Conservation (phyloP, 2,888 invertebrate genomes). For the Halictus quadricinctus region DNA sequence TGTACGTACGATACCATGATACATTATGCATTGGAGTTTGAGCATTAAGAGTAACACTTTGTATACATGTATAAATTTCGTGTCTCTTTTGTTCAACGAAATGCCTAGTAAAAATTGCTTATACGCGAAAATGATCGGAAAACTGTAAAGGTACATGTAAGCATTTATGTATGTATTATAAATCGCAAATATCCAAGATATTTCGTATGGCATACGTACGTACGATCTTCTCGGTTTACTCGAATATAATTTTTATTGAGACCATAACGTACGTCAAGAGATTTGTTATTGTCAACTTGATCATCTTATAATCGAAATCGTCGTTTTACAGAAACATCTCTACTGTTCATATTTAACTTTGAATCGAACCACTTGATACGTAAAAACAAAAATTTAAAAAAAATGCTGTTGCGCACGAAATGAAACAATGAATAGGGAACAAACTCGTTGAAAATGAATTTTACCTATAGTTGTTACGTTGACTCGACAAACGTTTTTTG, state of each 20-base stretch:
- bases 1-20: neutral
- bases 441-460: neutral
- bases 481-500: neutral
- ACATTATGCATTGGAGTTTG: neutral
- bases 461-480: neutral
- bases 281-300: constrained; percentile 1
- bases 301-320: neutral
- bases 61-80: neutral
- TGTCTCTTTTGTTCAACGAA: neutral
- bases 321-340: neutral
- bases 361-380: neutral
- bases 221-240: constrained; percentile 4
- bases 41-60: neutral
- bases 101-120: neutral
- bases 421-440: neutral
- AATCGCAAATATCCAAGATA: neutral
- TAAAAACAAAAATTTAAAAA: neutral
- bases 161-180: neutral
- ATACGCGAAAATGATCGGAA: neutral
- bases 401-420: neutral
- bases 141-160: neutral
- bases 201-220: neutral
- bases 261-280: constrained; percentile 10
- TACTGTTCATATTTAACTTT: neutral
- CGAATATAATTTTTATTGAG: constrained; percentile 20